phyloP scores from a whole-genome alignment of 2,113 vertebrate genomes.

The Ammodytes dubius region DNA sequence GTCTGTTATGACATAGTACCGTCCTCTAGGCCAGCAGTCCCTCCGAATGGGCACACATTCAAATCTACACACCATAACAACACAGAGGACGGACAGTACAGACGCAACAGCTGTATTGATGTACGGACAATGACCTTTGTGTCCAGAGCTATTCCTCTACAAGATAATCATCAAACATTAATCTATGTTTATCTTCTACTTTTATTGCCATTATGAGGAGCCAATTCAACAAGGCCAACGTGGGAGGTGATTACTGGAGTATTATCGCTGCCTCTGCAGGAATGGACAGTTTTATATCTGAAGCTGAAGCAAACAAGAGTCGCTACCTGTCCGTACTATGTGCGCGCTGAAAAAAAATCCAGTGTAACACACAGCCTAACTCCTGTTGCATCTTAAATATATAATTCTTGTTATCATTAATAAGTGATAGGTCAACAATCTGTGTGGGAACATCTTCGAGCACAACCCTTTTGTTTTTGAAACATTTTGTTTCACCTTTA shows the following conservation, averaged over 20 bases:
- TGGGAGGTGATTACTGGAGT: not conserved
- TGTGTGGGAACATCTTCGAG: not conserved
- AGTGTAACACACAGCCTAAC: not conserved
- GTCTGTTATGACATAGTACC: not conserved
- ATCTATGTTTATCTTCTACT: not conserved
- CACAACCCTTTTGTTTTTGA: not conserved
- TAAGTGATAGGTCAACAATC: not conserved
- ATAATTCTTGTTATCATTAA: not conserved
- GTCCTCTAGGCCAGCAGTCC: not conserved
- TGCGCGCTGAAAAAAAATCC: too few relatives aligned
- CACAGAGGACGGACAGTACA: too few relatives aligned
- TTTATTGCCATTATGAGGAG: not conserved
- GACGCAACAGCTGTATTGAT: not conserved
- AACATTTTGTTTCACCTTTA: not conserved
- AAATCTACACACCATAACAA: not conserved
- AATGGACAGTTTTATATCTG: not conserved
- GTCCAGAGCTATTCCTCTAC: not conserved
- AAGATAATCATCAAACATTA: not conserved
- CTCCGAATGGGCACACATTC: not conserved
- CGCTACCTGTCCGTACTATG: not conserved
- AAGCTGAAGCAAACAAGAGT: not conserved
- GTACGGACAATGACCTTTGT: not conserved
- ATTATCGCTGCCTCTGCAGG: not conserved
- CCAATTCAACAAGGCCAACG: not conserved
- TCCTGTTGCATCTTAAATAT: not conserved